Evolutionary conservation across 1,140 invertebrate species (phyloP), one percentile per base, ranked within the genome.

Genomic region (Phymastichus coffea): DNA sequence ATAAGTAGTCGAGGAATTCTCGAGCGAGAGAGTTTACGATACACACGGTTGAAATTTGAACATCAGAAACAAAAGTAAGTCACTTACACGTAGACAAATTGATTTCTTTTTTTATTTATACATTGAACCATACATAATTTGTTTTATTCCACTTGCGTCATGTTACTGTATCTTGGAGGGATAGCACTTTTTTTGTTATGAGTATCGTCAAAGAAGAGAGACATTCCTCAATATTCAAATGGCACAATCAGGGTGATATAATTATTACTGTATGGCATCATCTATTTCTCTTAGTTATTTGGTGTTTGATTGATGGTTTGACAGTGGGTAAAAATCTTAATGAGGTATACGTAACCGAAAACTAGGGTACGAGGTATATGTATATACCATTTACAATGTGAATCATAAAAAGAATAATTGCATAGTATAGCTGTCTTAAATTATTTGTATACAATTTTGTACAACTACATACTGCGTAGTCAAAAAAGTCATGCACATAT

Each of bases 151-250:
- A 8, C 22, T 40, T 48, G 54, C n/a, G 37, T 47, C 15, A 22
- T 37, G 19, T 71, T 74, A 70, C 77, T 77, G 77, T 77, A 78
- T 80, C 74, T 72, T 77, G 73, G 72, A 80, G 75, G 77, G 76
- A 76, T 73, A 79, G 75, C 73, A 75, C 71, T 78, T 77, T 52
- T 70, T 68, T n/a, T n/a, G n/a, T n/a, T n/a, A n/a, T n/a, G n/a
- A n/a, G n/a, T n/a, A n/a, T n/a, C n/a, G n/a, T n/a, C n/a, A n/a
- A n/a, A n/a, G n/a, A n/a, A n/a, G n/a, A n/a, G n/a, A n/a, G n/a
- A 72, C 76, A 79, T 76, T 74, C 72, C 28, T 46, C 33, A 62
- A 14, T 48, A 20, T 49, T 61, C 59, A 67, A 71, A 80, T 80
- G 78, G 78, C 78, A 80, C 78, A 74, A 75, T 57, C 33, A 61